Base-by-base conservation (phyloP, 2,797 vertebrate species). In the Meda fulgida region DNA sequence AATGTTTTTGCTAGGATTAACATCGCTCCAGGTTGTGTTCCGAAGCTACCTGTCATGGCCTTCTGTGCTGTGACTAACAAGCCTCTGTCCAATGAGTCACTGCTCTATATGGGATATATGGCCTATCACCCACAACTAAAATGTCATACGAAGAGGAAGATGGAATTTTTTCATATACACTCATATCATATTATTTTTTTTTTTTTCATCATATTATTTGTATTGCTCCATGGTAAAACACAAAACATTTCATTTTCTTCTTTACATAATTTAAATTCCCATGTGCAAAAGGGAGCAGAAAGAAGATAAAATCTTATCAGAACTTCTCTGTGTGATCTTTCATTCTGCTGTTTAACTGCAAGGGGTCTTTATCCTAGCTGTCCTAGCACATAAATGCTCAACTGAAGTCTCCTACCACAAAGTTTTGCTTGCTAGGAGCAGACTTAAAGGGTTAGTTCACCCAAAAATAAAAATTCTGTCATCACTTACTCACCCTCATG, bases 61-160 rank as follows among this genome's bases (percentile, higher is more conserved):
- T 72, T 87, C 83, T 84, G 71, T 84, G 66, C 84, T 78, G 34
- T 87, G 84, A 89, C 77, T 88, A 79, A 90, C 26, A 81, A 53
- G 65, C 83, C 86, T 53, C 46, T 60, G 67, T 58, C 71, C 78
- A 43, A 82, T 69, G 19, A 79, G 29, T 76, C 38, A 40, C 46
- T n/a, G 63, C 23, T 84, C 23, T 72, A 69, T 58, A 72, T 70
- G 43, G 19, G 38, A 65, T 71, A 6, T 34, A 18, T n/a, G 40
- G 53, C 72, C 38, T 16, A 78, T 48, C 36, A 67, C 60, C 78
- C 60, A 83, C 78, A 69, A 36, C 36, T 69, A 16, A 80, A 81
- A 87, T 83, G 53, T 84, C 8, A 13, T 66, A 60, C 53, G 43
- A 36, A 36, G 26, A 29, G 80, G 72, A 77, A 67, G 67, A 69